Evolutionary conservation across 2,888 invertebrate genomes (phyloP).

Genomic region (Euplagia quadripunctaria): DNA sequence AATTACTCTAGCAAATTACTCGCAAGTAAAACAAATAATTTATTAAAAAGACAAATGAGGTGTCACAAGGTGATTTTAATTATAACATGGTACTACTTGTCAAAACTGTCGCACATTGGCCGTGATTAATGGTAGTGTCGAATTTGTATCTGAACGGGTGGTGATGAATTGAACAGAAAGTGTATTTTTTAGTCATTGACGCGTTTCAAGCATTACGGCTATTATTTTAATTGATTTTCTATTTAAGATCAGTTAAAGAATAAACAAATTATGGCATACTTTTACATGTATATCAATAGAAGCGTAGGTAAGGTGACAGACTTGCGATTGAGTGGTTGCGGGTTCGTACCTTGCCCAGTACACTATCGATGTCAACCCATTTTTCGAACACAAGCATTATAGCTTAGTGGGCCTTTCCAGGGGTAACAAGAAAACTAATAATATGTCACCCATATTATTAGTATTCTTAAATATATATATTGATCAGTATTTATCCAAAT

Average conservation of each 20-base stretch:
- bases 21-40: conserved; percentile 80
- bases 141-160: conserved; percentile 17
- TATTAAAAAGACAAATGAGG: conserved; percentile 78
- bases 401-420: too few species aligned
- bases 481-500: too few species aligned
- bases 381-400: neutral
- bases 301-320: neutral
- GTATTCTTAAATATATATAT: too few species aligned
- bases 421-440: neutral
- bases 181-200: neutral
- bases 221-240: neutral
- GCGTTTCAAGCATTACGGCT: neutral
- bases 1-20: conserved; percentile 80
- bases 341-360: neutral
- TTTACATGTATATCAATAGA: neutral
- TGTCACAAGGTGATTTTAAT: conserved; percentile 70
- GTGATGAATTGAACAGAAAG: conserved; percentile 20
- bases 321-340: neutral
- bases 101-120: conserved; percentile 40
- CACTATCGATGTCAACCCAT: neutral
- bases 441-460: neutral
- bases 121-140: conserved; percentile 32
- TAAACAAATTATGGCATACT: neutral
- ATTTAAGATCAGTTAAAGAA: neutral
- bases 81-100: conserved; percentile 64